These are phyloP conservation scores for Amphiura filiformis DNA, from an alignment of 35 echinoderm and acorn worm species.

Conservation along the genomic window DNA sequence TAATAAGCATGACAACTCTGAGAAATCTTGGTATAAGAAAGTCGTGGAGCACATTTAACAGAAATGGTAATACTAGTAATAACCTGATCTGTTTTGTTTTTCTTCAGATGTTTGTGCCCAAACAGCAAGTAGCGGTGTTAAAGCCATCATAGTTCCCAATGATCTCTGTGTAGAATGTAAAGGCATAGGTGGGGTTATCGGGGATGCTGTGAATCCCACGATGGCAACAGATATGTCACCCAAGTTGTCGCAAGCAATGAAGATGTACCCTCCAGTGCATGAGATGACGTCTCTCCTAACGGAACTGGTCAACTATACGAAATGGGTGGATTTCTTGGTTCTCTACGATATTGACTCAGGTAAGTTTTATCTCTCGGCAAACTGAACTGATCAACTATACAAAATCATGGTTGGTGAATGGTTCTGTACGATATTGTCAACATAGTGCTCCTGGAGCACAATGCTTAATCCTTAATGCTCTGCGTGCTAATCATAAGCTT, in stretches of 20 bases:
- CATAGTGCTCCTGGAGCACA: no score
- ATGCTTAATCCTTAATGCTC: no score
- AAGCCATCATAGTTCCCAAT: slow-evolving; percentile 62
- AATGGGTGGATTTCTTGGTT: slow-evolving; percentile 83
- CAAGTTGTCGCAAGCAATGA: slow-evolving; percentile 33
- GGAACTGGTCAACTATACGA: slow-evolving; percentile 79
- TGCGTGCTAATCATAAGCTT: no score
- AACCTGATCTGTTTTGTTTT: neutral
- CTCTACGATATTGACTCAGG: slow-evolving; percentile 69
- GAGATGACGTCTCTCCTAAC: slow-evolving; percentile 50
- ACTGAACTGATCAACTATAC: slow-evolving; percentile 73
- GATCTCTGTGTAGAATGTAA: slow-evolving; percentile 67
- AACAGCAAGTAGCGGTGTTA: slow-evolving; percentile 40
- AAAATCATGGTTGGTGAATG: no score
- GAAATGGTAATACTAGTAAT: no score
- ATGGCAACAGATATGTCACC: slow-evolving; percentile 47
- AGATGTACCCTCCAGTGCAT: slow-evolving; percentile 50
- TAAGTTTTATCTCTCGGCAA: slow-evolving; percentile 43
- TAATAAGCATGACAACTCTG: no score
- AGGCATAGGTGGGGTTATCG: slow-evolving; percentile 62
- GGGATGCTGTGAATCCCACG: slow-evolving; percentile 69
- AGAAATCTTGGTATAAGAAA: no score
- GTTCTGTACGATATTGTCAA: no score
- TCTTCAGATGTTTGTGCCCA: slow-evolving; percentile 61
- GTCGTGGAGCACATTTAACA: no score